These are phyloP conservation scores for Drosophila colorata DNA, from an alignment of 2,888 invertebrate genomes.

Conservation along the genomic window DNA sequence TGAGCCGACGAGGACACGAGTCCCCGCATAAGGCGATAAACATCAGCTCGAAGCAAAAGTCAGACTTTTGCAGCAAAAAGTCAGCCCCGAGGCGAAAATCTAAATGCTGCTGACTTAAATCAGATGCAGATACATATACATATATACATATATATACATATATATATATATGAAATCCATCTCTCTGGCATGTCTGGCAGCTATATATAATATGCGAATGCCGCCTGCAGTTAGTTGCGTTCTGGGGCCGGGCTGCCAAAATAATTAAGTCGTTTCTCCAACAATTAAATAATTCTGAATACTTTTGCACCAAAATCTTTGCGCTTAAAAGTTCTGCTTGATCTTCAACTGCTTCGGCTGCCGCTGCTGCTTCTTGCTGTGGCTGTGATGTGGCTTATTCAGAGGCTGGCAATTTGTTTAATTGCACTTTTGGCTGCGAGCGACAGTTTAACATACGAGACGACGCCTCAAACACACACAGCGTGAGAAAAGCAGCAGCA, in stretches of 20 bases:
- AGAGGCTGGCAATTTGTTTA: slow-evolving; percentile 84
- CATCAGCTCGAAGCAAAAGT: slow-evolving; percentile 59
- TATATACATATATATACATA: not conserved
- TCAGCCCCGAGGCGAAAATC: slow-evolving; percentile 35
- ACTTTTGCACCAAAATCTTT: slow-evolving; percentile 18
- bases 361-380: not conserved
- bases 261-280: slow-evolving; percentile 85
- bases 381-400: slow-evolving; percentile 3
- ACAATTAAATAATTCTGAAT: slow-evolving; percentile 84
- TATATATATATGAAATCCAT: slow-evolving; percentile 18
- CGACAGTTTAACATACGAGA: slow-evolving; percentile 84
- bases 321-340: slow-evolving; percentile 23
- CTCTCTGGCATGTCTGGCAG: slow-evolving; percentile 45
- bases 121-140: slow-evolving; percentile 15
- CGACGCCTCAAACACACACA: slow-evolving; percentile 62
- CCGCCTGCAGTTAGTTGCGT: slow-evolving; percentile 49
- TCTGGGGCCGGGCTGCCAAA: slow-evolving; percentile 71
- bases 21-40: slow-evolving; percentile 46
- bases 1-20: slow-evolving; percentile 56
- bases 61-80: slow-evolving; percentile 38
- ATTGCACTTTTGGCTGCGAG: slow-evolving; percentile 83
- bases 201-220: slow-evolving; percentile 45
- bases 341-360: not conserved
- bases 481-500: slow-evolving; percentile 74
- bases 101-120: slow-evolving; percentile 6